Evolutionary conservation across 2,797 vertebrate species (phyloP).

Genomic region (Alca torda): DNA sequence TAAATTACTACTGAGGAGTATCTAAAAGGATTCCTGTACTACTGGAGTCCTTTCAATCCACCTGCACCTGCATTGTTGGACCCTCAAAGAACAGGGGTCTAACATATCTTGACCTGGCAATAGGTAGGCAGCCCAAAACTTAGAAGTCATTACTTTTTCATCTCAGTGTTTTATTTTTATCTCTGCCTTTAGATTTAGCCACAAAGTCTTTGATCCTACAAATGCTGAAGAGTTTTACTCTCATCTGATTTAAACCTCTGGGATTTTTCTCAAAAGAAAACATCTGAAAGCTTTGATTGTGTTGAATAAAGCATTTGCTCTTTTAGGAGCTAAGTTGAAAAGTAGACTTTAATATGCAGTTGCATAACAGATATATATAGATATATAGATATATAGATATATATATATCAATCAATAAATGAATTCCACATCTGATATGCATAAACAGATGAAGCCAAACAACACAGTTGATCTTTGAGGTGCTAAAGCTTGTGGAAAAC

Average conservation of each 20-base stretch:
- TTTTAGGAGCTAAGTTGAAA: not conserved
- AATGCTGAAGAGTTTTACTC: not conserved
- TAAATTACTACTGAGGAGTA: not conserved
- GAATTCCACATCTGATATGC: not conserved
- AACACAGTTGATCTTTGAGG: not conserved
- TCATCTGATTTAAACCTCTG: not conserved
- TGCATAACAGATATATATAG: not conserved
- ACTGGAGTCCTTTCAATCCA: not conserved
- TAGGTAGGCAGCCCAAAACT: not conserved
- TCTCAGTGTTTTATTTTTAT: not conserved
- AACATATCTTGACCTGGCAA: not conserved
- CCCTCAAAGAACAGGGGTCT: rapidly evolving
- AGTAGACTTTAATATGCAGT: not conserved
- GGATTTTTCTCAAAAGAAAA: not conserved
- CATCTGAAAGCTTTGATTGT: not conserved
- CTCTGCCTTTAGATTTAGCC: not conserved
- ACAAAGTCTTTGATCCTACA: not conserved
- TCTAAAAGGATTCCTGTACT: not conserved
- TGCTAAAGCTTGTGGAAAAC: not conserved
- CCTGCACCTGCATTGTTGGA: not conserved
- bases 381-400: no score
- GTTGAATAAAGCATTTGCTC: not conserved
- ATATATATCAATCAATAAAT: not conserved
- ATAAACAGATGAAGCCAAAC: not conserved
- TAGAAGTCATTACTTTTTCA: not conserved